A percentile compares a stretch with the other conserved stretches of the same genome.
Conservation (phyloP, 1,140 invertebrate genomes). For the Ptiloglossa arizonensis region DNA sequence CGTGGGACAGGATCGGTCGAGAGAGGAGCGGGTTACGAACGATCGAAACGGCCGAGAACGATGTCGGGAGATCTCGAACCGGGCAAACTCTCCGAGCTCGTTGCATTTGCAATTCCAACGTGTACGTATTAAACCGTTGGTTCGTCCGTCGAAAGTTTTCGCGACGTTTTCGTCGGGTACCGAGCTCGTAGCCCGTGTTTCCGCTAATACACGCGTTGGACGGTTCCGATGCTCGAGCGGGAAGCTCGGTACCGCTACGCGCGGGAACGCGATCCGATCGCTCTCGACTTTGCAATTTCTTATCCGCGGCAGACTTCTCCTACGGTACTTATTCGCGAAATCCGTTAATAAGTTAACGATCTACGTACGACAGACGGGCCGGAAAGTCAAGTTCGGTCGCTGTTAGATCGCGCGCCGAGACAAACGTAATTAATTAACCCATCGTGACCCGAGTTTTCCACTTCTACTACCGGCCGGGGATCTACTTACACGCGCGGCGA, state of each 20-base stretch:
- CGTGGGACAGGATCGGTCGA: too few species aligned
- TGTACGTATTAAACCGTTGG: conserved; percentile 10
- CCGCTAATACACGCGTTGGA: too few species aligned
- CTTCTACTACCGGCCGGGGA: not conserved
- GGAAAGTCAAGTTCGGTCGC: not conserved
- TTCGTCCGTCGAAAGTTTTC: conserved; percentile 29
- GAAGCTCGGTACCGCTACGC: too few species aligned
- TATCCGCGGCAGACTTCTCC: not conserved
- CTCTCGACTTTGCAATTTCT: conserved; percentile 15
- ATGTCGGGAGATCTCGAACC: too few species aligned
- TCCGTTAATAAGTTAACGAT: conserved; percentile 40
- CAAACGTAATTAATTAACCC: conserved; percentile 47
- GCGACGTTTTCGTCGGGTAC: not conserved
- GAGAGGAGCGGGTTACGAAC: too few species aligned
- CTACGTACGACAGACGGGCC: conserved; percentile 1
- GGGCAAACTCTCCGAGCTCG: too few species aligned
- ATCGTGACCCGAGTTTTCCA: conserved; percentile 32
- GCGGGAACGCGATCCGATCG: not conserved
- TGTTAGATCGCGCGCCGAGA: conserved; percentile 13
- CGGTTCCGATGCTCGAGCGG: too few species aligned
- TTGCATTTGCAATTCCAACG: too few species aligned
- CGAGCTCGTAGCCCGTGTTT: too few species aligned
- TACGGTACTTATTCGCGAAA: conserved; percentile 10
- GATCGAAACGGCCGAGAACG: too few species aligned
- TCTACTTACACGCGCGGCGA: not conserved